Evolutionary conservation across 2,113 vertebrate genomes (phyloP).

Genomic region (Calcarius ornatus): DNA sequence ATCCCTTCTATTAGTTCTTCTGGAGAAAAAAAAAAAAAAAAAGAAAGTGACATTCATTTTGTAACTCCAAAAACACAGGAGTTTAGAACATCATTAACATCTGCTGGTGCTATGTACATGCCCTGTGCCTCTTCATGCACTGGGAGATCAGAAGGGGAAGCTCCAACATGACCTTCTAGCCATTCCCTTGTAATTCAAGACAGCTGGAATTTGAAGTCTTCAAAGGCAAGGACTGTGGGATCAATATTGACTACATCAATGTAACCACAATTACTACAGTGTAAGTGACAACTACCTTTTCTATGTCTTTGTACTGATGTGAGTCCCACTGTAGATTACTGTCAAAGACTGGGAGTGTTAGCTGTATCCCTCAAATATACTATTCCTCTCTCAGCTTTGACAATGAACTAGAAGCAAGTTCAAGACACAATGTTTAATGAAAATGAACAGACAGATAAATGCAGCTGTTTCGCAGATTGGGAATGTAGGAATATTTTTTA

Average conservation of each 20-base stretch:
- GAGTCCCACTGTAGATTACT: not conserved
- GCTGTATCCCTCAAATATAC: not conserved
- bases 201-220: constrained; percentile 13
- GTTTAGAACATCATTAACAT: not conserved
- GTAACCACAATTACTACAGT: not conserved
- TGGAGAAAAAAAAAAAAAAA: not conserved
- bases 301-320: not conserved
- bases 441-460: not conserved
- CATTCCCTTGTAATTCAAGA: not conserved
- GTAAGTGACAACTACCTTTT: not conserved
- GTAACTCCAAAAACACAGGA: not conserved
- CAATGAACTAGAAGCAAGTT: not conserved
- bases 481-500: not conserved
- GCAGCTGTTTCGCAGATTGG: not conserved
- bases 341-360: not conserved
- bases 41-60: not conserved
- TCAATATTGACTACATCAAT: not conserved
- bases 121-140: not conserved
- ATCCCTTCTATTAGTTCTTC: not conserved
- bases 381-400: not conserved
- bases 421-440: not conserved
- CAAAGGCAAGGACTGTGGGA: not conserved
- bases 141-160: not conserved
- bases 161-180: not conserved
- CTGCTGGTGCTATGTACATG: not conserved